Conservation (phyloP, 2,888 invertebrate species). For the Gisinianus flammeolus region DNA sequence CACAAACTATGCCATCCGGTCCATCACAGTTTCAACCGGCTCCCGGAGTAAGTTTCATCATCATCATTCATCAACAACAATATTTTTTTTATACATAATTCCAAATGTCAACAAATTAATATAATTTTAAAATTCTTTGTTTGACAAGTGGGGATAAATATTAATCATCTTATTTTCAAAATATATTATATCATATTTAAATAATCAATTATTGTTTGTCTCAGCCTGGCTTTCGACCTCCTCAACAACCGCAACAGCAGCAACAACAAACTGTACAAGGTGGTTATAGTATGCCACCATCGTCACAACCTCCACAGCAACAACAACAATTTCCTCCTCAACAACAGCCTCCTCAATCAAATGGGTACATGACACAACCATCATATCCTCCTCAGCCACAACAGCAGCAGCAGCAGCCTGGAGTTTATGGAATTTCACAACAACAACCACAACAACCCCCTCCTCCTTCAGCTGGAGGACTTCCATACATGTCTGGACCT, state of each 20-base stretch:
- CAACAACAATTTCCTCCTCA: slow-evolving; percentile 46
- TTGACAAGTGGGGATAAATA: too few species aligned
- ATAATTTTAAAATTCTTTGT: too few species aligned
- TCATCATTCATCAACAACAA: too few species aligned
- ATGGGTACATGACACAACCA: slow-evolving; percentile 45
- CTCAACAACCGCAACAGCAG: slow-evolving; percentile 37
- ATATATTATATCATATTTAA: too few species aligned
- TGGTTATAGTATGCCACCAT: slow-evolving; percentile 31
- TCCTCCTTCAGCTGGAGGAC: slow-evolving; percentile 26
- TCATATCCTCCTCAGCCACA: slow-evolving; percentile 33
- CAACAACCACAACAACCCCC: too few species aligned
- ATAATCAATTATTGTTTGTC: too few species aligned
- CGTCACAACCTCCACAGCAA: slow-evolving; percentile 44
- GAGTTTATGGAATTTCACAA: slow-evolving; percentile 33
- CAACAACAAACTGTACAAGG: slow-evolving; percentile 23
- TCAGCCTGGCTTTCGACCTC: slow-evolving; percentile 36
- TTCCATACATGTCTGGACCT: slow-evolving; percentile 39
- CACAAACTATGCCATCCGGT: slow-evolving; percentile 43
- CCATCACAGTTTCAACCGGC: slow-evolving; percentile 45
- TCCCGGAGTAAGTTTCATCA: too few species aligned
- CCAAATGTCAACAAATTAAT: too few species aligned
- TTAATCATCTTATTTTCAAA: too few species aligned
- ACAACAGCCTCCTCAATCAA: slow-evolving; percentile 56
- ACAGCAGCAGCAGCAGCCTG: slow-evolving; percentile 34
- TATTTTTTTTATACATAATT: too few species aligned